A percentile compares a stretch with the other conserved stretches of the same genome.
Conservation (phyloP, 1,140 invertebrate genomes). For the Bombus waltoni region DNA sequence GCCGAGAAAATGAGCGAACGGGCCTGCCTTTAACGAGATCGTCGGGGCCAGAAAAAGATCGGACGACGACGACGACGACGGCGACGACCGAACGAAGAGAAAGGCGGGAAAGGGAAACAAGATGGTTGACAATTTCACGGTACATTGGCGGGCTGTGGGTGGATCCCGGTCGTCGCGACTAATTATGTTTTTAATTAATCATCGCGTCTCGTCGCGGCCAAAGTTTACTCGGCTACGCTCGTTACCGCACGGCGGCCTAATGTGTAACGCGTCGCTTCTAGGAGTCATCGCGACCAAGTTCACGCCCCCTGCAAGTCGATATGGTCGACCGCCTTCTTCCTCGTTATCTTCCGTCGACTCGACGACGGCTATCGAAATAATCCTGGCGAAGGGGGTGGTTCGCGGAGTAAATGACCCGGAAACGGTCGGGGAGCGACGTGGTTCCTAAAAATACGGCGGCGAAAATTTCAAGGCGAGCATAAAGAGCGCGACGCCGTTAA, state of each 20-base stretch:
- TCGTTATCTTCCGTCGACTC: slow-evolving; percentile 46
- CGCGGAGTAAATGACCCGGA: slow-evolving; percentile 63
- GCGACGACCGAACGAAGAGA: slow-evolving; percentile 21
- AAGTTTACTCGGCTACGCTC: slow-evolving; percentile 74
- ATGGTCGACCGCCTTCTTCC: background rate
- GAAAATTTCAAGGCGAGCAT: slow-evolving; percentile 11
- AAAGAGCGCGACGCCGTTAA: slow-evolving; percentile 34
- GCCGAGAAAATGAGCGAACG: slow-evolving; percentile 38
- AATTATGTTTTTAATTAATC: slow-evolving; percentile 81
- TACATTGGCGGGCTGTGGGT: slow-evolving; percentile 72
- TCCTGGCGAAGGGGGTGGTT: slow-evolving; percentile 6
- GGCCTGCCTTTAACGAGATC: slow-evolving; percentile 49
- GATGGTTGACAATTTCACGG: slow-evolving; percentile 76
- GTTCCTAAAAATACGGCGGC: slow-evolving; percentile 40
- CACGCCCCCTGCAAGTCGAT: slow-evolving; percentile 11
- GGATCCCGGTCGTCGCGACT: slow-evolving; percentile 61
- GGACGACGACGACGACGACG: slow-evolving; percentile 31
- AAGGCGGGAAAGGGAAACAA: slow-evolving; percentile 21
- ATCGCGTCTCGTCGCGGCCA: slow-evolving; percentile 72
- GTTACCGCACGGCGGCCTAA: slow-evolving; percentile 75
- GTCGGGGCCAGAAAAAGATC: background rate
- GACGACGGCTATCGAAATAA: slow-evolving; percentile 43
- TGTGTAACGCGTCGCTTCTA: slow-evolving; percentile 64
- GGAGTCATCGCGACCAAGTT: slow-evolving; percentile 59
- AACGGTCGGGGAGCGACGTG: slow-evolving; percentile 12